Conservation (phyloP, 2,113 vertebrate genomes). For the Notarius lentiginosus region DNA sequence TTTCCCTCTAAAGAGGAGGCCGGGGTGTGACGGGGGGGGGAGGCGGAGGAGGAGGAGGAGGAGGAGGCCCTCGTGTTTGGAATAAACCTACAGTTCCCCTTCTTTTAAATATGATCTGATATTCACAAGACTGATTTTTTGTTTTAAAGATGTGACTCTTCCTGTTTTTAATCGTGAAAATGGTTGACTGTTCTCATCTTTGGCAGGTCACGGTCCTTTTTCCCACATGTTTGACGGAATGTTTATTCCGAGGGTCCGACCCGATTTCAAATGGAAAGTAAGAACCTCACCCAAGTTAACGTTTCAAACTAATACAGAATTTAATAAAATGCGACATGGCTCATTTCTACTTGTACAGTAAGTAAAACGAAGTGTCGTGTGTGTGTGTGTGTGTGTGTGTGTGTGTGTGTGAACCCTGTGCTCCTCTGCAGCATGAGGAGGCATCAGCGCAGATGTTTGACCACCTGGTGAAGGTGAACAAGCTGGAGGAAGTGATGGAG, state of each 20-base stretch:
- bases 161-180: background rate
- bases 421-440: constrained; percentile 78
- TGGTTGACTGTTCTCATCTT: constrained; percentile 9
- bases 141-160: background rate
- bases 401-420: too few relatives aligned
- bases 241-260: constrained; percentile 84
- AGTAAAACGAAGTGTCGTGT: too few relatives aligned
- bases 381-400: too few relatives aligned
- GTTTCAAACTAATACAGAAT: background rate
- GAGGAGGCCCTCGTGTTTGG: background rate
- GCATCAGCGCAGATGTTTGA: constrained; percentile 92
- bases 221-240: constrained; percentile 93
- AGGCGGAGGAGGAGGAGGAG: too few relatives aligned
- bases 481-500: constrained; percentile 74
- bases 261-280: constrained; percentile 82
- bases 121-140: background rate
- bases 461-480: constrained; percentile 80
- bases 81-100: background rate
- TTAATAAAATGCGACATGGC: background rate
- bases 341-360: too few relatives aligned
- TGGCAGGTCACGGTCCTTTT: constrained; percentile 94
- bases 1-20: background rate
- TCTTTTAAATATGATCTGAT: too few relatives aligned
- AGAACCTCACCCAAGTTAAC: constrained; percentile 9
- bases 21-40: too few relatives aligned